Evolutionary conservation across 2,797 vertebrate species (phyloP), one percentile per base, ranked within the genome.

Genomic region (Cyprinella venusta): DNA sequence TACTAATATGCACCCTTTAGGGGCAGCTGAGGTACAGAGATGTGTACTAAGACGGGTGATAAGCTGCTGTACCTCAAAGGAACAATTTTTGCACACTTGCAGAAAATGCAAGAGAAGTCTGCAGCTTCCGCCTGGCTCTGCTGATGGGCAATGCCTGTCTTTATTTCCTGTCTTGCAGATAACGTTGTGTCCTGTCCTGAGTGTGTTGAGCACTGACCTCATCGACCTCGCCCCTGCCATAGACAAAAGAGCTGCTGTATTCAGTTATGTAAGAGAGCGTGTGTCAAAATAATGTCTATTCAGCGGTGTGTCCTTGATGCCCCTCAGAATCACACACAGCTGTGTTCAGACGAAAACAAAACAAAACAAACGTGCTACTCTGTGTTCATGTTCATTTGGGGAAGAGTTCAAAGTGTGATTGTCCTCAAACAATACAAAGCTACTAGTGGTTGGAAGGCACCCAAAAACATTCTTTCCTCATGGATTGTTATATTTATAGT

Each of bases 231-330:
- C 30, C 52, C 45, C 48, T 36, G 33, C 21, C 45, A 64, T 7
- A 75, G 48, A 75, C 80, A 81, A 81, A 40, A 48, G 80, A 33
- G 38, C 26, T 38, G 69, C 56, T 81, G 42, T 81, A 10, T 1
- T 72, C 38, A 19, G 54, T 74, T 52, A 81, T 13, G 15, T 52
- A 81, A 81, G 18, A 74, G 13, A 24, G 18, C 0, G 42, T 36
- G 26, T 50, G 18, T 61, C 26, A 78, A 79, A 65, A 65, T 33
- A 9, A 9, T 26, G 26, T 36, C 42, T 78, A 45, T 78, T 76
- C 64, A 70, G 24, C 64, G 69, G 21, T 52, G 18, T 70, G 59
- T 50, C 15, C 68, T 71, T 81, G 26, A n/a, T 42, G 38, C 36
- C 36, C 24, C 50, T 80, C 15, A 48, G n/a, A 33, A 50, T 64